Base-by-base conservation (phyloP, 1,140 invertebrate genomes). In the Lutraria rhynchaena region DNA sequence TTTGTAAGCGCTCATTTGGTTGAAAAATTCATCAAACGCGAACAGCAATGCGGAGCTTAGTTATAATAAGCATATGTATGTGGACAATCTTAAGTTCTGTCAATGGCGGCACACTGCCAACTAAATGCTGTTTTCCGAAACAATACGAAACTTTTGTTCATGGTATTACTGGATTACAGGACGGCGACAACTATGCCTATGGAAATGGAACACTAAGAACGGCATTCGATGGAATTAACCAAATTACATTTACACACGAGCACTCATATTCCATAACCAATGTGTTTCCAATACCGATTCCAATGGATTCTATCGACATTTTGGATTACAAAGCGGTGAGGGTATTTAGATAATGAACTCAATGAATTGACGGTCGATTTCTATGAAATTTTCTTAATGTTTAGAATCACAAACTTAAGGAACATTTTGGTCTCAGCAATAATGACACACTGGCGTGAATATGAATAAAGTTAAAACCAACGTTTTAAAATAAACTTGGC, bases 281-380 rank as follows among this genome's bases (percentile, higher is more conserved):
- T 3, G 7, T 63, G 9, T 76, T 35, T 19, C 73, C 73, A 33
- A 33, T 63, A 29, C 73, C 55, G 5, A 17, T 76, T 9, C 22
- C 11, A 27, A 4, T 63, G 4, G 55, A 76, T 37, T 27, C 24
- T 11, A 49, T 29, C 9, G 24, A 76, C 29, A 76, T 76, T 13
- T n/a, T 76, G n/a, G 73, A 76, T 31, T 76, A 76, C 41, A 61
- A 49, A 51, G 41, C 60, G 0, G 73, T 76, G 37, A 58, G 44
- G 46, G 41, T 27, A 17, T 5, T 44, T 49, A 27, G 22, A 15
- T 33, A 9, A 63, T 33, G 29, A 3, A 29, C 11, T 63, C 0
- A 17, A 33, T n/a, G 11, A n/a, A 13, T 31, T 3, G 35, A 63
- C 9, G 29, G 29, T 33, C 29, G 13, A n/a, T 35, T 27, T 35